Evolutionary conservation across 2,113 vertebrate species (phyloP).

Genomic region (Gavialis gangeticus): DNA sequence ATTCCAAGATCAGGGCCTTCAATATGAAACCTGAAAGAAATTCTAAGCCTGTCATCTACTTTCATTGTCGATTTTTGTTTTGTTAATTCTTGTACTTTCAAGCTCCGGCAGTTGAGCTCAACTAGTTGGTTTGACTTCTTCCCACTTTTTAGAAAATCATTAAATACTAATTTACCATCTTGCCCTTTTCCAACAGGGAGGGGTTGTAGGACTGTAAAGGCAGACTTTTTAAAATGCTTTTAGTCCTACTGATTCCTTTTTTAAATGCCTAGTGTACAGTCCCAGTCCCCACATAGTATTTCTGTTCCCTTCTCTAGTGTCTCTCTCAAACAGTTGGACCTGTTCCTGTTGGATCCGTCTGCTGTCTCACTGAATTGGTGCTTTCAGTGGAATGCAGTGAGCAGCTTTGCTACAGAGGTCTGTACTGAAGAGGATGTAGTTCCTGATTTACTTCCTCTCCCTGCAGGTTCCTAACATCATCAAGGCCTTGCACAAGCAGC

Average conservation of each 20-base stretch:
- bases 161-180: background rate
- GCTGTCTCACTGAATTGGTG: background rate
- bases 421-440: background rate
- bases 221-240: background rate
- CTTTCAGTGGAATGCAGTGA: background rate
- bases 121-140: background rate
- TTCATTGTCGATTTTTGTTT: background rate
- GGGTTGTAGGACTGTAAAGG: background rate
- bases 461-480: conserved; percentile 88
- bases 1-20: background rate
- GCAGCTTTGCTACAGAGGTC: background rate
- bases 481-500: conserved; percentile 90
- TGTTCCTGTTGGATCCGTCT: background rate
- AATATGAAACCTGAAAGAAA: background rate
- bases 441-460: background rate
- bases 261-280: too few relatives aligned
- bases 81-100: background rate
- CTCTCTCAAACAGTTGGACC: fast-evolving
- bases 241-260: too few relatives aligned
- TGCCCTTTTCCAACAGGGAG: too few relatives aligned
- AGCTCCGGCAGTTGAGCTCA: background rate
- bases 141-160: background rate
- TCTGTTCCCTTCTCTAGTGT: fast-evolving
- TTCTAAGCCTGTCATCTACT: background rate
- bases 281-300: too few relatives aligned